Percentiles rank a stretch among this genome's conserved stretches.
Conservation (phyloP, 2,888 invertebrate species). For the Sabellastarte sp. region DNA sequence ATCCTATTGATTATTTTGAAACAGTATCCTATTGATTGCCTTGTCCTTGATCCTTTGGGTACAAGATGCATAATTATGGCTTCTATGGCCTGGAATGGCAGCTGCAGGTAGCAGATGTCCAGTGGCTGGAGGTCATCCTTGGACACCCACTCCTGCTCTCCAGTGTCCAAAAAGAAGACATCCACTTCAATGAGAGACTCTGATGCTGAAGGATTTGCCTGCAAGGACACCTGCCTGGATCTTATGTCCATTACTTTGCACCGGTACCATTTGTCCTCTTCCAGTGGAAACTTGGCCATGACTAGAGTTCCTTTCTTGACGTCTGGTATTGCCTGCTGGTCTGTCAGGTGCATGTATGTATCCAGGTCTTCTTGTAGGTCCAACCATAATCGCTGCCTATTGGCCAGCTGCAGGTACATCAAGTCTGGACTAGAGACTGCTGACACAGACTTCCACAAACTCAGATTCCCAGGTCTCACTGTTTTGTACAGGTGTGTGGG, state of each 20-base stretch:
- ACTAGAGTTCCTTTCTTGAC: neutral
- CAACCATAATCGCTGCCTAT: too few relatives aligned
- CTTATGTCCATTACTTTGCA: slow-evolving; percentile 60
- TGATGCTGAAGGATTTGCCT: too few relatives aligned
- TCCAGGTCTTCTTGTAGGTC: too few relatives aligned
- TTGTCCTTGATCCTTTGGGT: too few relatives aligned
- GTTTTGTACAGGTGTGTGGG: too few relatives aligned
- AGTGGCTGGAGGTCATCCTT: slow-evolving; percentile 62
- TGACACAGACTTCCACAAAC: too few relatives aligned
- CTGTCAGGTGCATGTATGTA: too few relatives aligned
- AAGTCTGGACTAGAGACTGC: neutral
- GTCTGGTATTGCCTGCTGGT: too few relatives aligned
- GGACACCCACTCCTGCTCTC: slow-evolving; percentile 63
- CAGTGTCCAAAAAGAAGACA: slow-evolving; percentile 69
- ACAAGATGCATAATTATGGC: neutral
- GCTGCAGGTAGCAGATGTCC: slow-evolving; percentile 61
- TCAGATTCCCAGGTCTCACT: too few relatives aligned
- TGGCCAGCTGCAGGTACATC: neutral
- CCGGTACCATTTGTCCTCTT: slow-evolving; percentile 51
- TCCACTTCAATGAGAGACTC: slow-evolving; percentile 55
- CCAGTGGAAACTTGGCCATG: neutral
- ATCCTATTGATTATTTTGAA: too few relatives aligned
- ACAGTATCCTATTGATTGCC: too few relatives aligned
- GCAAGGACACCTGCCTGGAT: too few relatives aligned
- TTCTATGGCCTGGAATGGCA: slow-evolving; percentile 70